Conservation (phyloP, 2,797 vertebrate species). For the Diceros bicornis region DNA sequence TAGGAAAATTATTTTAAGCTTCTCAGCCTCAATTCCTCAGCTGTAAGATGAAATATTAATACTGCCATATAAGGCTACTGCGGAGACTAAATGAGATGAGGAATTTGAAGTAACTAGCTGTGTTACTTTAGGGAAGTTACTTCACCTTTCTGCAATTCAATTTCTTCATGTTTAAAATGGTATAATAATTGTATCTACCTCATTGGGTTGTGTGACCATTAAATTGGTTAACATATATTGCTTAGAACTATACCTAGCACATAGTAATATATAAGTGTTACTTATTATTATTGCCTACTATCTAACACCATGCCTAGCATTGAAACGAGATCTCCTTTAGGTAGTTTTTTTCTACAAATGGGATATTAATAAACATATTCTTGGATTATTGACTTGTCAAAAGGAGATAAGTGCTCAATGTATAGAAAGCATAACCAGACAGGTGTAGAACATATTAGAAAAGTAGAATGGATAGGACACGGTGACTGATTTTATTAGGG, state of each 20-base stretch:
- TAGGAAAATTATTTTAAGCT: conserved; percentile 69
- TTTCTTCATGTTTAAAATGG: conserved; percentile 12
- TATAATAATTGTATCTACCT: conserved; percentile 11
- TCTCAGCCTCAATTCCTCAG: conserved; percentile 22
- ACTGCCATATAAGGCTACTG: background rate
- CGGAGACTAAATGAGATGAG: background rate
- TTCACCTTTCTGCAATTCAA: conserved; percentile 18
- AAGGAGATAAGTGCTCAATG: background rate
- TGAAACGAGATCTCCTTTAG: background rate
- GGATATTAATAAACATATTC: background rate
- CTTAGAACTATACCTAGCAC: background rate
- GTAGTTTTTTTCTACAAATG: background rate
- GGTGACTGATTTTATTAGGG: background rate
- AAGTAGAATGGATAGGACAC: background rate
- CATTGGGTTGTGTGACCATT: background rate
- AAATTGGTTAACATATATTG: background rate
- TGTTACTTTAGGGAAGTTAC: conserved; percentile 7
- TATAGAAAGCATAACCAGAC: background rate
- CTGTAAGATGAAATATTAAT: conserved; percentile 32
- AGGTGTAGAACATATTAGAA: background rate
- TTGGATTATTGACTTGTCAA: conserved; percentile 38
- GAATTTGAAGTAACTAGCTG: background rate
- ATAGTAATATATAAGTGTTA: background rate
- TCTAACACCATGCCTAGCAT: background rate
- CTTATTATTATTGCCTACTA: background rate